A percentile compares a stretch with the other conserved stretches of the same genome.
Conservation (phyloP, 2,888 invertebrate species). For the Tridacna crocea region DNA sequence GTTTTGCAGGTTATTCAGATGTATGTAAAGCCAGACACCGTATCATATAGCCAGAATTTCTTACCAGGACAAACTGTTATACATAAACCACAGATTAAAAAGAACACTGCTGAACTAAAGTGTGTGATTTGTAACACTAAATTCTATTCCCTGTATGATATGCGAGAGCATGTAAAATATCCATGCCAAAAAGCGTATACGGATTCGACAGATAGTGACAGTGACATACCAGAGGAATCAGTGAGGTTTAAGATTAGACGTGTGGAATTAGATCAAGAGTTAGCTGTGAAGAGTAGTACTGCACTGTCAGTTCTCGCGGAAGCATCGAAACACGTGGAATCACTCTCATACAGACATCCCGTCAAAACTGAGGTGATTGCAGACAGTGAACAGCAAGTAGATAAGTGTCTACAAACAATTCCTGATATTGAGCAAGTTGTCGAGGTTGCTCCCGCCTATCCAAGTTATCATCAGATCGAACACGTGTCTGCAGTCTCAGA, state of each 20-base stretch:
- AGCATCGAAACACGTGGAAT: conserved; percentile 63
- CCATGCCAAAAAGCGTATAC: conserved; percentile 65
- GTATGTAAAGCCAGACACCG: conserved; percentile 56
- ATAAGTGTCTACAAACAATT: neutral
- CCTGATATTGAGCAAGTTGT: neutral
- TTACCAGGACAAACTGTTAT: conserved; percentile 50
- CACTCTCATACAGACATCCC: conserved; percentile 28
- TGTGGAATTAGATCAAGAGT: conserved; percentile 38
- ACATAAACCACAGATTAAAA: conserved; percentile 57
- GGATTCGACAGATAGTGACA: conserved; percentile 32
- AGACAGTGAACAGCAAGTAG: neutral
- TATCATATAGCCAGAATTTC: conserved; percentile 48
- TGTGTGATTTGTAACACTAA: conserved; percentile 72
- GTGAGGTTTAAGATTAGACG: conserved; percentile 47
- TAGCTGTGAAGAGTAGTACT: conserved; percentile 21
- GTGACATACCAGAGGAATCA: conserved; percentile 25
- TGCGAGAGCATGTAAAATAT: conserved; percentile 74
- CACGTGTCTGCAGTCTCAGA: neutral
- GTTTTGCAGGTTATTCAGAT: conserved; percentile 55
- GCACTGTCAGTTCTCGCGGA: conserved; percentile 60
- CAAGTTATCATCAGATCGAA: neutral
- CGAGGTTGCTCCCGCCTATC: conserved; percentile 1
- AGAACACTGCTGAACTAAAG: conserved; percentile 59
- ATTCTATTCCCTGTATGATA: conserved; percentile 71
- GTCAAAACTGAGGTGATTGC: neutral